Percentiles rank a stretch among this genome's conserved stretches.
These are phyloP conservation scores for Oreochromis spilurus DNA, from an alignment of 2,113 vertebrate species.

Conservation along the genomic window DNA sequence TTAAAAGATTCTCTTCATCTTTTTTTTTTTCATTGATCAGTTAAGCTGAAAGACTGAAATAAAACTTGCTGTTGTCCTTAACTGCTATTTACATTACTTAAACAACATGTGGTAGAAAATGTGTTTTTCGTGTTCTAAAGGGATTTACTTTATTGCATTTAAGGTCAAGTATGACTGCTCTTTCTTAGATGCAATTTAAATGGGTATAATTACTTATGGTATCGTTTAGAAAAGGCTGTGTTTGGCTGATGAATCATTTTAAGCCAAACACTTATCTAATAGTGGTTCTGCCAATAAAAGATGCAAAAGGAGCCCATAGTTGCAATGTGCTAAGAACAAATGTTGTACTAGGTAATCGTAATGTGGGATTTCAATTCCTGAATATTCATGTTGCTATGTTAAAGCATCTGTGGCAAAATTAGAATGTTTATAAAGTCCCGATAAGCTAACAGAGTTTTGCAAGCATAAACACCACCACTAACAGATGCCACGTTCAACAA, in stretches of 20 bases:
- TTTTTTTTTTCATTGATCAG: background rate
- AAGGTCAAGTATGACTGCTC: background rate
- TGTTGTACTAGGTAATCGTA: background rate
- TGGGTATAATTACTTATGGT: background rate
- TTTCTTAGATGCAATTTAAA: background rate
- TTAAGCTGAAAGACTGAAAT: background rate
- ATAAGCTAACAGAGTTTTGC: slow-evolving; percentile 45
- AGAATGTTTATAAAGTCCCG: slow-evolving; percentile 5
- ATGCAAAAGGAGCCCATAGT: background rate
- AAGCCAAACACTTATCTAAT: background rate
- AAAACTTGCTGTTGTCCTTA: background rate
- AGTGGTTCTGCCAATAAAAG: background rate
- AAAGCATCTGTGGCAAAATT: slow-evolving; percentile 6
- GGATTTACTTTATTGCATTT: background rate
- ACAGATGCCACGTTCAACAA: slow-evolving; percentile 27
- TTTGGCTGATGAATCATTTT: background rate
- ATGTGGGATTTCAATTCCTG: background rate
- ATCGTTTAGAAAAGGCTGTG: background rate
- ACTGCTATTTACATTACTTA: background rate
- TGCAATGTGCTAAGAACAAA: background rate
- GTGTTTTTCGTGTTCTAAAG: background rate
- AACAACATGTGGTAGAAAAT: background rate
- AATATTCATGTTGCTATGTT: slow-evolving; percentile 23
- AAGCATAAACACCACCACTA: slow-evolving; percentile 31
- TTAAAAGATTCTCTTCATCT: background rate